Evolutionary conservation across 2,888 invertebrate genomes (phyloP), one percentile per base, ranked within the genome.

Genomic region (Zootermopsis nevadensis): DNA sequence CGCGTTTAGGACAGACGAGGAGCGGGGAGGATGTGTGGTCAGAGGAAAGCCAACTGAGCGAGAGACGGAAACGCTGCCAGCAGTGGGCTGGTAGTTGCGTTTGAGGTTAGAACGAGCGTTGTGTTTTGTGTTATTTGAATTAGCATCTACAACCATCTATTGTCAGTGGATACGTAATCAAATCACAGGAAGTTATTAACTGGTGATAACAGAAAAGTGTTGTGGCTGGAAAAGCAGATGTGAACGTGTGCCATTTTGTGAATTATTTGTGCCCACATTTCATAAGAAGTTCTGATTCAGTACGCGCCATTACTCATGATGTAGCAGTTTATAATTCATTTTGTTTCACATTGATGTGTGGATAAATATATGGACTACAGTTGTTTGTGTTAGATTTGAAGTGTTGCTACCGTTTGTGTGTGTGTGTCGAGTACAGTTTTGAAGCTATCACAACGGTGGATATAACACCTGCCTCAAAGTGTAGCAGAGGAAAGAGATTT

Each of bases 11-110:
- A 24, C 22, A 24, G 74, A 53, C n/a, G 0, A 8, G 38, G 15
- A 12, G 74, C 35, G 74, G 74, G 24, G 22, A 8, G 76, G 19
- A 42, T 19, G 27, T 6, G 22, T 42, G 42, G 27, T 10, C 15
- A 19, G 38, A 38, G 48, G n/a, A 15, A 22, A 76, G 76, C 38
- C 10, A n/a, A 27, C 38, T 24, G 74, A 19, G 27, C 42, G 15
- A 30, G 42, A 27, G 15, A 38, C 76, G 48, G 76, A 76, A 48
- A 38, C 33, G n/a, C 15, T 35, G 24, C 3, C 24, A 12, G 35
- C 33, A 76, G 76, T 76, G 27, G 38, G 76, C 76, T 76, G 76
- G 22, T 76, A 42, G 76, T 76, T 24, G 42, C 76, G 24, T 38
- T 15, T 22, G 24, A n/a, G 38, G 15, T 10, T 12, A 19, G 35